Percentiles rank a stretch among this genome's conserved stretches.
These are phyloP conservation scores for Patiria miniata DNA, from an alignment of 35 echinoderm and acorn worm species.

Conservation along the genomic window DNA sequence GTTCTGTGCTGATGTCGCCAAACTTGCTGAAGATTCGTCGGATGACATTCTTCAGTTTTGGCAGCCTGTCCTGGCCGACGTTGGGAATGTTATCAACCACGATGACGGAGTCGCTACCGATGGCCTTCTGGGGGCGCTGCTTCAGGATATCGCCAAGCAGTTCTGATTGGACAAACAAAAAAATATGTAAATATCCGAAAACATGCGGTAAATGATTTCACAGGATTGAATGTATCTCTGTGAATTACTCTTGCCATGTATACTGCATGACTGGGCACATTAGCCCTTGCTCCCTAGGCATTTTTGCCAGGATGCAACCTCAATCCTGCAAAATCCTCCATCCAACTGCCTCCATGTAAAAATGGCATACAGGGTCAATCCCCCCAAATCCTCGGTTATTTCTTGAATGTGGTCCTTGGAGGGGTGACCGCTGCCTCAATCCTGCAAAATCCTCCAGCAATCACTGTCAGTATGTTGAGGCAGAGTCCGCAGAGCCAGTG, in stretches of 20 bases:
- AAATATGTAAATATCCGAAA: too few relatives aligned
- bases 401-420: too few relatives aligned
- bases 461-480: too few relatives aligned
- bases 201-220: not conserved
- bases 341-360: too few relatives aligned
- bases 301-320: too few relatives aligned
- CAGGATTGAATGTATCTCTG: not conserved
- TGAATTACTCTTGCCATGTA: not conserved
- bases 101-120: conserved; percentile 90
- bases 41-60: conserved; percentile 91
- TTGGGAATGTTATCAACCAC: conserved; percentile 92
- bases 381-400: too few relatives aligned
- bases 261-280: not conserved
- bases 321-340: too few relatives aligned
- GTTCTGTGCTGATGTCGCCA: conserved; percentile 89
- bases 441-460: too few relatives aligned
- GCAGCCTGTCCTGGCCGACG: conserved; percentile 75
- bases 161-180: conserved; percentile 47
- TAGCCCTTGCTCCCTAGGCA: too few relatives aligned
- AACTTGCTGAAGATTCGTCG: conserved; percentile 90
- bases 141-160: conserved; percentile 79
- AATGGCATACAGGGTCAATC: too few relatives aligned
- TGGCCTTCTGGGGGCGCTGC: conserved; percentile 82
- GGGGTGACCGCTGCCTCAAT: too few relatives aligned
- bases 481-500: too few relatives aligned